A percentile compares a stretch with the other conserved stretches of the same genome.
Evolutionary conservation across 2,113 vertebrate genomes (phyloP).

Genomic region (Oryzias javanicus): DNA sequence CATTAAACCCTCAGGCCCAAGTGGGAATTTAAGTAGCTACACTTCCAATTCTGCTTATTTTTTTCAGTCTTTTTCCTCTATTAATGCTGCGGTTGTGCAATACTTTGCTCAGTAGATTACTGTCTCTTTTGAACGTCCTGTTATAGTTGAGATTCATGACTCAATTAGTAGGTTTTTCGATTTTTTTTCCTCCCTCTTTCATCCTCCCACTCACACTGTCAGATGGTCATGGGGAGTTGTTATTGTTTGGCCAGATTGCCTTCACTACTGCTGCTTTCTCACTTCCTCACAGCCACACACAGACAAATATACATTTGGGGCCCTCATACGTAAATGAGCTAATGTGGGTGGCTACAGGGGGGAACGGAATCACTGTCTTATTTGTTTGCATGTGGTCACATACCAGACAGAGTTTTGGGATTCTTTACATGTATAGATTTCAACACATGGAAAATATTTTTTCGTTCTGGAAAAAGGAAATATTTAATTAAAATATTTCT

Average conservation of each 20-base stretch:
- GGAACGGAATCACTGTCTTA: conserved; percentile 4
- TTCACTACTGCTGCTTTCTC: conserved; percentile 19
- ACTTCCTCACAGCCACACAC: conserved; percentile 11
- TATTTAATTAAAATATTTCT: conserved; percentile 11
- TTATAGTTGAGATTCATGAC: conserved; percentile 51
- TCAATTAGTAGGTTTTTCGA: conserved; percentile 48
- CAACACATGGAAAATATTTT: neutral
- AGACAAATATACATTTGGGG: conserved; percentile 1
- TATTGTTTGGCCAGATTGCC: conserved; percentile 54
- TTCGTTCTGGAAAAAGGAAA: conserved; percentile 1
- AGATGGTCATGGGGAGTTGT: conserved; percentile 58
- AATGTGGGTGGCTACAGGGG: conserved; percentile 3
- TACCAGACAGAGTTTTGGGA: conserved; percentile 15
- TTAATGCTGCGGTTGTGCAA: neutral
- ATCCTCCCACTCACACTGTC: conserved; percentile 55
- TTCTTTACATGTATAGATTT: neutral
- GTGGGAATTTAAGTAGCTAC: neutral
- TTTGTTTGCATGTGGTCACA: conserved; percentile 24
- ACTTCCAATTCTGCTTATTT: neutral
- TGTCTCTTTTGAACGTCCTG: conserved; percentile 18
- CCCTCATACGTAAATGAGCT: conserved; percentile 26
- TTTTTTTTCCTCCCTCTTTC: conserved; percentile 34
- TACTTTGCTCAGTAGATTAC: conserved; percentile 25
- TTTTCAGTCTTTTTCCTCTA: neutral
- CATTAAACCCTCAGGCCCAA: too few relatives aligned